Evolutionary conservation across 2,113 vertebrate species (phyloP).

Genomic region (Eurypyga helias): DNA sequence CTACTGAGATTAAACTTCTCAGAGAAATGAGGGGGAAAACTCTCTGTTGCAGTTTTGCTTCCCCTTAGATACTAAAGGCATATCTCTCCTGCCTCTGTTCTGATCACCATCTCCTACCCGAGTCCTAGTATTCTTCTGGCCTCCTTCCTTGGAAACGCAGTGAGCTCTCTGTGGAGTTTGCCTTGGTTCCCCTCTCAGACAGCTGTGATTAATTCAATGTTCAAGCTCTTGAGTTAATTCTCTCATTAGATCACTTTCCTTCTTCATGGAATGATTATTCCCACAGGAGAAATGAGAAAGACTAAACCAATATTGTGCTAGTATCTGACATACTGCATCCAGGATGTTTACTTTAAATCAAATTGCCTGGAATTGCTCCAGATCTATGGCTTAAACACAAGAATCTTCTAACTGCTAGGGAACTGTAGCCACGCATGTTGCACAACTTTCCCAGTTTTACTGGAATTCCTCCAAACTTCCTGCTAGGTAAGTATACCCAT

Average conservation of each 20-base stretch:
- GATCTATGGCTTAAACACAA: constrained; percentile 29
- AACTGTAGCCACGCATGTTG: background rate
- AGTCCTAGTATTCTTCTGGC: constrained; percentile 9
- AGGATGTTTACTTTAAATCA: constrained; percentile 66
- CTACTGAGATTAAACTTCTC: background rate
- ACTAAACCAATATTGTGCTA: constrained; percentile 42
- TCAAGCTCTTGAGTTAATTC: constrained; percentile 65
- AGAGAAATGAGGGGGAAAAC: background rate
- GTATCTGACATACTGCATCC: constrained; percentile 51
- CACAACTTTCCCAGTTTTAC: background rate
- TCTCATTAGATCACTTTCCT: constrained; percentile 70
- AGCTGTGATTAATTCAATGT: constrained; percentile 67
- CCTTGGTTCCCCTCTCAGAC: constrained; percentile 55
- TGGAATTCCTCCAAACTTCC: constrained; percentile 33
- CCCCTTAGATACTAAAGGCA: background rate
- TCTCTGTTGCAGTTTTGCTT: background rate
- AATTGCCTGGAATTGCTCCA: constrained; percentile 51
- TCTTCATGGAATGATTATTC: constrained; percentile 63
- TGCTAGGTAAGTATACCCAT: constrained; percentile 35
- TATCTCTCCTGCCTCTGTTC: background rate
- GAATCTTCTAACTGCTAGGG: background rate
- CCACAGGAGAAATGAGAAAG: constrained; percentile 48
- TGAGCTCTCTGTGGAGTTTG: constrained; percentile 46
- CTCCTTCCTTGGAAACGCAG: constrained; percentile 42
- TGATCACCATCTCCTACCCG: background rate